Percentiles rank a stretch among this genome's conserved stretches.
phyloP scores from a whole-genome alignment of 2,113 vertebrate species.

The Petroica traversi region DNA sequence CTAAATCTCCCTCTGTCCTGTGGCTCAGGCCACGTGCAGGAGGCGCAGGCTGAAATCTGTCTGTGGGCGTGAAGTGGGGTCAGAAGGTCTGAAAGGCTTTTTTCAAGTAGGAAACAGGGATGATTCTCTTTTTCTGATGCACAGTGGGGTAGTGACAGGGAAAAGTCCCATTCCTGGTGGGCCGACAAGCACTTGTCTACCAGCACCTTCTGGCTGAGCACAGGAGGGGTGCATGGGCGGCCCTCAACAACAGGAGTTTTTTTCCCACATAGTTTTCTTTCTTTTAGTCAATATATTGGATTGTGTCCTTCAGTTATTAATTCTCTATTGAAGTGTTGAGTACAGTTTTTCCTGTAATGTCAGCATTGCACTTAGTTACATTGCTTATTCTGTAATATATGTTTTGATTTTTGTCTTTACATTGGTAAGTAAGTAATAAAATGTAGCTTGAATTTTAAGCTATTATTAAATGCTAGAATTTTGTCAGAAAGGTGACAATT shows the following conservation, averaged over 20 bases:
- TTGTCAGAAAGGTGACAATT: neutral
- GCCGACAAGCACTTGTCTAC: neutral
- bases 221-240: fast-evolving
- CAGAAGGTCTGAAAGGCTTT: neutral
- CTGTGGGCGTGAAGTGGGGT: fast-evolving
- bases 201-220: neutral
- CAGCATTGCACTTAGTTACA: neutral
- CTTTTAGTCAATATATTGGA: neutral
- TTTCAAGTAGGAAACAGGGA: neutral
- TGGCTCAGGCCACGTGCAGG: fast-evolving
- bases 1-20: neutral
- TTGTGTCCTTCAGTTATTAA: neutral
- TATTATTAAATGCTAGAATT: neutral
- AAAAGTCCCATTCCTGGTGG: neutral
- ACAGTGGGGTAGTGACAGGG: neutral
- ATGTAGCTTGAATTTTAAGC: neutral
- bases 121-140: neutral
- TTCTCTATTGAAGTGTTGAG: neutral
- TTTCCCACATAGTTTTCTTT: fast-evolving
- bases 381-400: neutral
- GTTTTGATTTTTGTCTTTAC: neutral
- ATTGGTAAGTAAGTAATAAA: neutral
- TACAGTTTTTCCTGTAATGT: neutral
- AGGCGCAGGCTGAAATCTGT: neutral
- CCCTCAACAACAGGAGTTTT: neutral